Percentiles rank a stretch among this genome's conserved stretches.
Conservation (phyloP, 2,113 vertebrate genomes). For the Lethenteron camtschaticum region DNA sequence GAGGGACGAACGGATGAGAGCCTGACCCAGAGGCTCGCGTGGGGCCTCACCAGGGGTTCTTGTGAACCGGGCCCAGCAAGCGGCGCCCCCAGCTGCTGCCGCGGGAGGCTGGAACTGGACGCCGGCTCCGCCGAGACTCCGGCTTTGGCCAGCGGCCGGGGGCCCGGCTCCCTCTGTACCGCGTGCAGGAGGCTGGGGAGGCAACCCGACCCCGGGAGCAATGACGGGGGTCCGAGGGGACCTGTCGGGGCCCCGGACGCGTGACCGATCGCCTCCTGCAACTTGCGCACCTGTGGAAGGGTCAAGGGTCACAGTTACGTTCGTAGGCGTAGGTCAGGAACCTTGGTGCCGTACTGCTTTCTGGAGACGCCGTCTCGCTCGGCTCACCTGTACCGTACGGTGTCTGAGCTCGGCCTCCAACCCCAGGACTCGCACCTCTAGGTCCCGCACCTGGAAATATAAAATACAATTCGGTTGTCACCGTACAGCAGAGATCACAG, state of each 20-base stretch:
- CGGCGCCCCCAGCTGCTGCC: slow-evolving; percentile 14
- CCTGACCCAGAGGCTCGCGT: slow-evolving; percentile 9
- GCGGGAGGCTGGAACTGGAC: slow-evolving; percentile 23
- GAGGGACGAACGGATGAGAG: slow-evolving; percentile 20
- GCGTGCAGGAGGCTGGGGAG: slow-evolving; percentile 30
- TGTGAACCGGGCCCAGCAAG: slow-evolving; percentile 17
- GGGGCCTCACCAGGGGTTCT: slow-evolving; percentile 27
- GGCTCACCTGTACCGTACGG: slow-evolving; percentile 14
- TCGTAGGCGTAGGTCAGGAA: slow-evolving; percentile 6
- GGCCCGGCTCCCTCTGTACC: slow-evolving; percentile 28
- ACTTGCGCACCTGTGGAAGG: slow-evolving; percentile 27
- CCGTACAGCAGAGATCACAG: too few species aligned
- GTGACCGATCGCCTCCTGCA: slow-evolving; percentile 36
- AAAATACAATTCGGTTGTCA: too few species aligned
- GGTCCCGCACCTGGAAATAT: slow-evolving; percentile 10
- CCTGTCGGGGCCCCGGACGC: slow-evolving; percentile 15
- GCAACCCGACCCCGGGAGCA: slow-evolving; percentile 9
- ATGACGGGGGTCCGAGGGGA: slow-evolving; percentile 11
- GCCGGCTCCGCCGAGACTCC: slow-evolving; percentile 41
- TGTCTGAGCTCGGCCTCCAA: slow-evolving; percentile 25
- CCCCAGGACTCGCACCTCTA: slow-evolving; percentile 21
- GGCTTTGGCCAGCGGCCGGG: slow-evolving; percentile 32
- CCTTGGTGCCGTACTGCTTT: slow-evolving; percentile 26
- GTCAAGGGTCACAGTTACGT: too few species aligned
- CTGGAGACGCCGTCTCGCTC: slow-evolving; percentile 22